Base-by-base conservation (phyloP, 2,888 invertebrate genomes). In the Hydroisotoma schaefferi region DNA sequence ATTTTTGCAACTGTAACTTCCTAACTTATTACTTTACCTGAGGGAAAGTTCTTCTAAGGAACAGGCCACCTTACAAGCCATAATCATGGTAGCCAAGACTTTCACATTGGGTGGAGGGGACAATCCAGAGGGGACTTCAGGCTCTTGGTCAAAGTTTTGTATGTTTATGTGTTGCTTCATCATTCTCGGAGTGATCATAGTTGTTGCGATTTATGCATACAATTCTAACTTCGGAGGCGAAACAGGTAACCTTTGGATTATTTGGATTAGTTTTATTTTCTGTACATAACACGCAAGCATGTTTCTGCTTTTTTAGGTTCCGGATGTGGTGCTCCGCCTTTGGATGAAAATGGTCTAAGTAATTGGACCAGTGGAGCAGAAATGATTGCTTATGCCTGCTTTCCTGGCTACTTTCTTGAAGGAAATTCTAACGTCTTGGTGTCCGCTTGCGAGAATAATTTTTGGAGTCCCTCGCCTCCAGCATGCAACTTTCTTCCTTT, bases 81-180 rank as follows among this genome's bases (percentile, higher is more conserved):
- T n/a, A n/a, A n/a, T n/a, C n/a, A 71, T 71, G 71, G 63, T 63
- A 12, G 68, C 69, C 18, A 63, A 65, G 51, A 65, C 67, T 0
- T 71, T 68, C 62, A 59, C 33, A 1, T 38, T 71, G 18, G 63
- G 67, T 0, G 68, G 69, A 6, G 6, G 51, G 40, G 49, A 58
- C 3, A n/a, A n/a, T n/a, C n/a, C n/a, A n/a, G 65, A 63, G 1
- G 57, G 57, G n/a, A 51, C 55, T 15, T 61, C 61, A 23, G 58
- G 65, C 4, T 23, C 48, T 1, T 67, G 67, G 49, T 54, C 27
- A 5, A 67, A 67, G 53, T 20, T 62, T 1, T 58, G 57, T 40
- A 23, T 69, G 10, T 54, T 61, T 26, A 20, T 57, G 0, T 54
- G 55, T 10, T 33, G 66, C 4, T 44, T 68, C 5, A 55, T 48